phyloP scores from a whole-genome alignment of 1,140 invertebrate species.

The Leptoteleia sp. region DNA sequence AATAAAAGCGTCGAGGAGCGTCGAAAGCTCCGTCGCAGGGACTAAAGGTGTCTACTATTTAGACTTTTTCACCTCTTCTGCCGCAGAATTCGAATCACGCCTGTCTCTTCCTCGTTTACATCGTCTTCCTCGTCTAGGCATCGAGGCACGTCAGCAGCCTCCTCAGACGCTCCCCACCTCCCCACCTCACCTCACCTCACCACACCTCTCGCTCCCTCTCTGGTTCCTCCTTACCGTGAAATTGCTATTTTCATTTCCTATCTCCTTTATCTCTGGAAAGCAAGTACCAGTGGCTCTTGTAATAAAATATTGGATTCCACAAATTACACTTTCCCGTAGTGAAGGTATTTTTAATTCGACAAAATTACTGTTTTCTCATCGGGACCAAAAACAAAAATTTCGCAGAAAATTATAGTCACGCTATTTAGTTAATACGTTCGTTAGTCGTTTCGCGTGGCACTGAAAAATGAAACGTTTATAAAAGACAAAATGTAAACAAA shows the following conservation, averaged over 20 bases:
- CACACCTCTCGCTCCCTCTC: conserved; percentile 29
- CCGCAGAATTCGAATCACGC: conserved; percentile 73
- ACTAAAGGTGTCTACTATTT: conserved; percentile 51
- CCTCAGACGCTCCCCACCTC: conserved; percentile 50
- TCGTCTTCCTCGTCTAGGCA: conserved; percentile 59
- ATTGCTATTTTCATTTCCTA: conserved; percentile 73
- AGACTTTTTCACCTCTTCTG: conserved; percentile 55
- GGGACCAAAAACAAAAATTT: too few relatives aligned
- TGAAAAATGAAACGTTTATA: too few relatives aligned
- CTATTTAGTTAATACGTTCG: too few relatives aligned
- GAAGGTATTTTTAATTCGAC: conserved; percentile 35
- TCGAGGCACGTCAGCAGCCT: conserved; percentile 63
- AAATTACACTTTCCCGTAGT: conserved; percentile 44
- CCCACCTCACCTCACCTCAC: conserved; percentile 20
- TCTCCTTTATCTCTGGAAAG: conserved; percentile 60
- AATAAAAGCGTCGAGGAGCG: conserved; percentile 35
- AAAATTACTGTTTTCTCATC: conserved; percentile 25
- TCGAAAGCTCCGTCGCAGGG: conserved; percentile 31
- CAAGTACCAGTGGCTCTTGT: conserved; percentile 44
- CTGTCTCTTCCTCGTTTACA: conserved; percentile 65
- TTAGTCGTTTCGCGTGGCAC: too few relatives aligned
- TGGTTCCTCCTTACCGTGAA: conserved; percentile 62
- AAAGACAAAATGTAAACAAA: too few relatives aligned
- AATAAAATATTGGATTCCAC: conserved; percentile 49
- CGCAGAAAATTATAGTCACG: too few relatives aligned